Conservation (phyloP, 2,113 vertebrate genomes). For the Eupsittula cactorum region DNA sequence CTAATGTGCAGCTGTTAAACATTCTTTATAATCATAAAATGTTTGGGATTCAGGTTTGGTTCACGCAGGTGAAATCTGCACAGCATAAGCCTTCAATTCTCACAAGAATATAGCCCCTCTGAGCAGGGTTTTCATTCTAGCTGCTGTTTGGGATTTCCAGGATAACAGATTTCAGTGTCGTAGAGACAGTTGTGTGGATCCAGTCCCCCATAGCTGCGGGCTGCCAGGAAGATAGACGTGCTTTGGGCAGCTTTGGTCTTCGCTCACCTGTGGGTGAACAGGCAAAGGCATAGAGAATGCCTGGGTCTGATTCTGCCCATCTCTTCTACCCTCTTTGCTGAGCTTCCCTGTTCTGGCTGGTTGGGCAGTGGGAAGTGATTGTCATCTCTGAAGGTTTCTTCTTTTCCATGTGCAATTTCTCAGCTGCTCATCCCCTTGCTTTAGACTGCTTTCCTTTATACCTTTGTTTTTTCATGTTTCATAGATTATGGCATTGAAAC, state of each 20-base stretch:
- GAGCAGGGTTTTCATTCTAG: not conserved
- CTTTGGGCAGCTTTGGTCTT: not conserved
- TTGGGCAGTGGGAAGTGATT: not conserved
- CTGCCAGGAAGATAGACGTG: not conserved
- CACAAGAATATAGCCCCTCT: not conserved
- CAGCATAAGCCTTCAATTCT: fast-evolving
- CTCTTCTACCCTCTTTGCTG: not conserved
- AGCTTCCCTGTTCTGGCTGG: not conserved
- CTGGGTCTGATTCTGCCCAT: not conserved
- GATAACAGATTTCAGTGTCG: not conserved
- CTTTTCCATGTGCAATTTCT: not conserved
- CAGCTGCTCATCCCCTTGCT: not conserved
- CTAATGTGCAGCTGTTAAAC: not conserved
- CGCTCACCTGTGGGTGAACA: not conserved
- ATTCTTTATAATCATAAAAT: not conserved
- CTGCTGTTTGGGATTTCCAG: not conserved
- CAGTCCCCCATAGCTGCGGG: fast-evolving
- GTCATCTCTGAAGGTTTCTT: not conserved
- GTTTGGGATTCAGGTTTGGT: not conserved
- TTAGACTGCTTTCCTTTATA: not conserved
- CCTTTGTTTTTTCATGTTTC: not conserved
- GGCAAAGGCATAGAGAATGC: not conserved
- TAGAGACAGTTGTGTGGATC: not conserved
- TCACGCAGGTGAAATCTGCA: not conserved
- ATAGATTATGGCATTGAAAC: not conserved